A percentile compares a stretch with the other conserved stretches of the same genome.
phyloP scores from a whole-genome alignment of 2,888 invertebrate genomes.

The Caenorhabditis sinica region DNA sequence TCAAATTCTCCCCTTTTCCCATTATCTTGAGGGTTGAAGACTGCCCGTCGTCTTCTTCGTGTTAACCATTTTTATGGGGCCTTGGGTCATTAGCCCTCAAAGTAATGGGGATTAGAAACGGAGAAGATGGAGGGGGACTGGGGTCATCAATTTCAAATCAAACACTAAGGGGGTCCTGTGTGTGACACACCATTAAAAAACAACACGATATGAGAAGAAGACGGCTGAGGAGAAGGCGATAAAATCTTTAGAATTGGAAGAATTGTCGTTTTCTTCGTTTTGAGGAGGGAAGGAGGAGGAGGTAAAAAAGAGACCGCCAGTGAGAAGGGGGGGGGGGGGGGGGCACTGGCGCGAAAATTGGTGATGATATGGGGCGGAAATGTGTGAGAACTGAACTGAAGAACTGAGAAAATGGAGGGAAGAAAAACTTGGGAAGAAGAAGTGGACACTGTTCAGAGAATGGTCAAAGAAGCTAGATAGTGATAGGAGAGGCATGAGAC shows the following conservation, averaged over 20 bases:
- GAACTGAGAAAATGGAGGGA: not conserved
- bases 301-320: not conserved
- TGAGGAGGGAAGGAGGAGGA: not conserved
- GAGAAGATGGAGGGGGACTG: not conserved
- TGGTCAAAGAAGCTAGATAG: no score
- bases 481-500: no score
- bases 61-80: not conserved
- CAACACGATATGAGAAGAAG: conserved; percentile 35
- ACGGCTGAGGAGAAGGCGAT: not conserved
- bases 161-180: not conserved
- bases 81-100: conserved; percentile 24
- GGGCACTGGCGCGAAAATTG: conserved; percentile 1
- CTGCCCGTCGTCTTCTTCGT: not conserved
- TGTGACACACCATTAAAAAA: conserved; percentile 44
- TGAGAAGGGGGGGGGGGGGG: no score
- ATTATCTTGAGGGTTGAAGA: no score
- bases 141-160: conserved; percentile 12
- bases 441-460: no score
- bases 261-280: not conserved
- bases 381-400: conserved; percentile 54
- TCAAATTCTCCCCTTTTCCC: no score
- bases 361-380: conserved; percentile 60
- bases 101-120: conserved; percentile 14
- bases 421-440: no score
- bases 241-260: not conserved